Base-by-base conservation (phyloP, 2,888 invertebrate genomes). In the Cinara cedri region DNA sequence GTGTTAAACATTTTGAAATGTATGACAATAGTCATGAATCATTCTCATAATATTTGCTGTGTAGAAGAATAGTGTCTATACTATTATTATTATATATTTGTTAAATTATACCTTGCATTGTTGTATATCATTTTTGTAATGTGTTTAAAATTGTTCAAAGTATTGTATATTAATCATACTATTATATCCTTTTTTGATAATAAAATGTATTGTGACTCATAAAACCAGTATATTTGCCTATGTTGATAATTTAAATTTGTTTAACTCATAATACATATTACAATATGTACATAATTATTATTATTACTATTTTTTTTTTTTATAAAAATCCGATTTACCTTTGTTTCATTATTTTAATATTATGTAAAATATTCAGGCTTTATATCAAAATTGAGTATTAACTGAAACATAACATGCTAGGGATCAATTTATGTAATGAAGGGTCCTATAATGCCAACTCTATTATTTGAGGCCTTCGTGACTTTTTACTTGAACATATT, bases 11-110 rank as follows among this genome's bases (percentile, higher is more conserved):
- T 49, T 14, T 34, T 49, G 34, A 34, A n/a, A 34, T 34, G 10
- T 14, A 72, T 14, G n/a, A 34, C 46, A 60, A 57, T 55, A 21
- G 34, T 3, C 42, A 11, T 26, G n/a, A 16, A 6, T 46, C 16
- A 26, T 60, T 60, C 3, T 16, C 16, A 54, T 65, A 75, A 74
- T 14, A 16, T 24, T 75, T 9, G 11, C 57, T 21, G 8, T 4
- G 24, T 63, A 42, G 51, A 42, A 65, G 54, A 54, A n/a, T n/a
- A 10, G 44, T 68, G 26, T 54, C 63, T 24, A 54, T 75, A 65
- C 54, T 75, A 44, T 44, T 75, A 54, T 65, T 65, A 62, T 65
- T n/a, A 51, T 55, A n/a, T n/a, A n/a, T n/a, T n/a, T n/a, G n/a
- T n/a, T n/a, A n/a, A n/a, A n/a, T n/a, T n/a, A n/a, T n/a, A n/a